Percentiles rank a stretch among this genome's conserved stretches.
phyloP scores from a whole-genome alignment of 2,888 invertebrate genomes.

The Drosophila kambysellisi region DNA sequence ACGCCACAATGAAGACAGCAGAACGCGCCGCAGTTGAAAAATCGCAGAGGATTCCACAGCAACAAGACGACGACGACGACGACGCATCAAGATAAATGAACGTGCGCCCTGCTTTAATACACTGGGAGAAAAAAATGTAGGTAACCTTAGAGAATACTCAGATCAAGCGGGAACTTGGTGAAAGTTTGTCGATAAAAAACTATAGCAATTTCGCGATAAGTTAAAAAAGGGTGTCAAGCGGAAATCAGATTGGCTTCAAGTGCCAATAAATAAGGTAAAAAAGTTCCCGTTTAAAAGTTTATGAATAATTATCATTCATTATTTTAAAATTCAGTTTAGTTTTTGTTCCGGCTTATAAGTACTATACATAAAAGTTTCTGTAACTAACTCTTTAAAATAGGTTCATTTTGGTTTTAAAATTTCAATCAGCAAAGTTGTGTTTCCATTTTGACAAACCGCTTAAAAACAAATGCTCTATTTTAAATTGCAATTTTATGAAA shows the following conservation, averaged over 20 bases:
- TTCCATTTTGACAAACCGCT: not conserved
- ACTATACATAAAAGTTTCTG: not conserved
- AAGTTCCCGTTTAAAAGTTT: not conserved
- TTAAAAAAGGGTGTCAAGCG: not conserved
- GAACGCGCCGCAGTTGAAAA: constrained; percentile 80
- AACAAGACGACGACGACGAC: constrained; percentile 21
- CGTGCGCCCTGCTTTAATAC: constrained; percentile 57
- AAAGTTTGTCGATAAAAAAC: not conserved
- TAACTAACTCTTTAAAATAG: not conserved
- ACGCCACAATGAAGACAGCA: constrained; percentile 81
- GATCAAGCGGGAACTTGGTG: not conserved
- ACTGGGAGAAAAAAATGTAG: not conserved
- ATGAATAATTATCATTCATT: not conserved
- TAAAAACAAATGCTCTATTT: not conserved
- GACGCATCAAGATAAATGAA: constrained; percentile 74
- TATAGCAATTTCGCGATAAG: not conserved
- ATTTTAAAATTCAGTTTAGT: not conserved
- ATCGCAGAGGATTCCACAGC: constrained; percentile 52
- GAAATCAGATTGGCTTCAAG: not conserved
- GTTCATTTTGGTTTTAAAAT: not conserved
- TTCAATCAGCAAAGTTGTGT: not conserved
- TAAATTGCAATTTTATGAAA: not conserved
- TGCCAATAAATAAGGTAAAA: not conserved
- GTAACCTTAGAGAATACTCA: not conserved
- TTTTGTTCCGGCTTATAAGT: not conserved